Evolutionary conservation across 2,113 vertebrate genomes (phyloP).

Genomic region (Channa maculata): DNA sequence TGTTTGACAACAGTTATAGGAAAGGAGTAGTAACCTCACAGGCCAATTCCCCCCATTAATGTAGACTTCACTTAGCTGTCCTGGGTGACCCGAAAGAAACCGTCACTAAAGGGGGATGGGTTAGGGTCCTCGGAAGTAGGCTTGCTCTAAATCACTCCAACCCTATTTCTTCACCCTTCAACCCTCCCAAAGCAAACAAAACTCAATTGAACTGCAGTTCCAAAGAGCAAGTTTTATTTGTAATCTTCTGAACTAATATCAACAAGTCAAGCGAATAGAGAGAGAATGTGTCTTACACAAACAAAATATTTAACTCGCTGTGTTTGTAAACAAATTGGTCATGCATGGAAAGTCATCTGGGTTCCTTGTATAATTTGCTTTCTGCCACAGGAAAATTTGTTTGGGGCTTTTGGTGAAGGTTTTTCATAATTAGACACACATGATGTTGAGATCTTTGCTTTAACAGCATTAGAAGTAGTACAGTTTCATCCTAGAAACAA

Average conservation of each 20-base stretch:
- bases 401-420: slow-evolving; percentile 43
- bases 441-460: slow-evolving; percentile 47
- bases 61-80: slow-evolving; percentile 70
- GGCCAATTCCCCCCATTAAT: slow-evolving; percentile 74
- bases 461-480: slow-evolving; percentile 26
- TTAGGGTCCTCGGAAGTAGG: slow-evolving; percentile 21
- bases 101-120: slow-evolving; percentile 37
- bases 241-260: slow-evolving; percentile 19
- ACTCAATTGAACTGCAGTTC: slow-evolving; percentile 61
- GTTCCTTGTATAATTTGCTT: slow-evolving; percentile 39
- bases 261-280: slow-evolving; percentile 27
- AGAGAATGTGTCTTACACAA: slow-evolving; percentile 25
- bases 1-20: slow-evolving; percentile 68
- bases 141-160: slow-evolving; percentile 45
- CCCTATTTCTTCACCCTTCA: slow-evolving; percentile 27
- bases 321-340: slow-evolving; percentile 51
- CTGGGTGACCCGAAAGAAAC: slow-evolving; percentile 76
- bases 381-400: slow-evolving; percentile 42
- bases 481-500: neutral
- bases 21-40: slow-evolving; percentile 74
- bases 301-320: slow-evolving; percentile 20
- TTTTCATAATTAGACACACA: slow-evolving; percentile 35
- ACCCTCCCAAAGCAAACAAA: slow-evolving; percentile 38
- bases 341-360: slow-evolving; percentile 29
- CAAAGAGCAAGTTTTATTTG: slow-evolving; percentile 41